Evolutionary conservation across 2,888 invertebrate genomes (phyloP).

Genomic region (Athripsodes cinereus): DNA sequence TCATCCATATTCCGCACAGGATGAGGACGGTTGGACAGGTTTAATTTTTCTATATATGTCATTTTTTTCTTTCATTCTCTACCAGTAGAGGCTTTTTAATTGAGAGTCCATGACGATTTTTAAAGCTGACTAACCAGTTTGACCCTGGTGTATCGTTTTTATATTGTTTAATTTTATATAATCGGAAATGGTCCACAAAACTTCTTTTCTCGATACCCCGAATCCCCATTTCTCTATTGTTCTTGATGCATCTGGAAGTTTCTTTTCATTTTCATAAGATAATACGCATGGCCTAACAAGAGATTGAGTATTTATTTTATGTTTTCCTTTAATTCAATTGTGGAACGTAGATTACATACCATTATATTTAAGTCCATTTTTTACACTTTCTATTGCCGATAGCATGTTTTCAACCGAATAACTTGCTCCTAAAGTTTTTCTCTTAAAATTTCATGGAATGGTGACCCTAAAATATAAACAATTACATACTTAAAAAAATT

Average conservation of each 20-base stretch:
- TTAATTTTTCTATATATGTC: neutral
- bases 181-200: slow-evolving; percentile 29
- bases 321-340: slow-evolving; percentile 26
- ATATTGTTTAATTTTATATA: slow-evolving; percentile 30
- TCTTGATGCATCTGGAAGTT: slow-evolving; percentile 28
- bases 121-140: slow-evolving; percentile 32
- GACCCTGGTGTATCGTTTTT: slow-evolving; percentile 31
- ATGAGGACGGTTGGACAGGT: slow-evolving; percentile 13
- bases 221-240: slow-evolving; percentile 32
- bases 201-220: slow-evolving; percentile 32
- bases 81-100: slow-evolving; percentile 34
- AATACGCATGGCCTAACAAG: slow-evolving; percentile 29
- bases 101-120: slow-evolving; percentile 31
- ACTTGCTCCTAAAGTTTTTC: too few species aligned
- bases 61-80: slow-evolving; percentile 25
- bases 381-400: too few species aligned
- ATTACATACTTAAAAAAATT: too few species aligned
- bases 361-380: too few species aligned
- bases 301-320: slow-evolving; percentile 25
- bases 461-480: too few species aligned
- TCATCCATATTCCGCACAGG: slow-evolving; percentile 29
- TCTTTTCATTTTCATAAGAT: slow-evolving; percentile 29
- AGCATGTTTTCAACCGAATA: too few species aligned
- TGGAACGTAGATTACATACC: too few species aligned
- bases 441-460: too few species aligned